phyloP scores from a whole-genome alignment of 92 coral and sea anemone species.

The Isaurus tuberculatus region DNA sequence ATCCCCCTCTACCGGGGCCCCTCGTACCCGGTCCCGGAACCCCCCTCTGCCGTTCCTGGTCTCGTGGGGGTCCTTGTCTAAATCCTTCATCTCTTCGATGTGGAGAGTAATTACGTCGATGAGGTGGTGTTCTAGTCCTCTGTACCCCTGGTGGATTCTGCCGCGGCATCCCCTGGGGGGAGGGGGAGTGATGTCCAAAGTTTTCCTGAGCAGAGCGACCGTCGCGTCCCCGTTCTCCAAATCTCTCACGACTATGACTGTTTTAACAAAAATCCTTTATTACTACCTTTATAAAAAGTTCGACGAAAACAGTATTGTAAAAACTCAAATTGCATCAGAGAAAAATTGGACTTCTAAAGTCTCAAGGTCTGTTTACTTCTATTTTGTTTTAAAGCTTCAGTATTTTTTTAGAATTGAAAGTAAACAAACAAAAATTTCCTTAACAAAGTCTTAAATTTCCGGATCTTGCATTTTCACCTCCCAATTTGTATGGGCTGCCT shows the following conservation, averaged over 20 bases:
- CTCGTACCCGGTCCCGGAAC: slow-evolving; percentile 68
- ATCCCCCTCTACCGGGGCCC: slow-evolving; percentile 74
- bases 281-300: neutral
- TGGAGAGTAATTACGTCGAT: slow-evolving; percentile 67
- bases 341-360: too few species aligned
- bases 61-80: slow-evolving; percentile 79
- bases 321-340: too few species aligned
- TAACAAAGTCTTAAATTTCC: too few species aligned
- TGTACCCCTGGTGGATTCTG: slow-evolving; percentile 68
- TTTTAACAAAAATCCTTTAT: neutral
- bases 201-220: slow-evolving; percentile 74
- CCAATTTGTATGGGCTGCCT: too few species aligned
- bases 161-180: slow-evolving; percentile 72
- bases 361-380: too few species aligned
- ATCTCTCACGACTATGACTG: slow-evolving; percentile 73
- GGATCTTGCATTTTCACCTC: too few species aligned
- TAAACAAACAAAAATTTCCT: too few species aligned
- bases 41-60: slow-evolving; percentile 63
- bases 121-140: slow-evolving; percentile 59
- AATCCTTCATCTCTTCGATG: slow-evolving; percentile 83
- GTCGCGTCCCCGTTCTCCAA: slow-evolving; percentile 80
- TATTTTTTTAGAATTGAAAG: too few species aligned
- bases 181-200: slow-evolving; percentile 76
- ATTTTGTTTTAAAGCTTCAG: too few species aligned
- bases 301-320: too few species aligned